Conservation (phyloP, 2,797 vertebrate species). For the Heteromormyrus szaboi region DNA sequence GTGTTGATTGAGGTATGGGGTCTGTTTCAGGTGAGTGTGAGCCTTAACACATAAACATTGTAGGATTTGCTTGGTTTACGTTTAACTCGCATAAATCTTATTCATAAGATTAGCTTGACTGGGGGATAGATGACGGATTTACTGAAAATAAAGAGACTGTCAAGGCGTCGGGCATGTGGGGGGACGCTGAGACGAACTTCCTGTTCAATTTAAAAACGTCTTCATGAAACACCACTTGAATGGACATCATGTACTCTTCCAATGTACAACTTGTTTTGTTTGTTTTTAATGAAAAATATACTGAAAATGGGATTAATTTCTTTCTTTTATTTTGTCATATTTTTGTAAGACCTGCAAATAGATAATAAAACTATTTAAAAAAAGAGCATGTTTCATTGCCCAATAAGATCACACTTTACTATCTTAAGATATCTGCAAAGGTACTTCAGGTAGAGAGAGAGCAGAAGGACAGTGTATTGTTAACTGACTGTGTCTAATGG, state of each 20-base stretch:
- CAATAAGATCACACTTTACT: neutral
- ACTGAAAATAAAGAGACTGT: neutral
- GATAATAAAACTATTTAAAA: constrained; percentile 75
- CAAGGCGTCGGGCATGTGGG: neutral
- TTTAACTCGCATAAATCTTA: constrained; percentile 7
- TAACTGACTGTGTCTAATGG: neutral
- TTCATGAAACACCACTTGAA: constrained; percentile 47
- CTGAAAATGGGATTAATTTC: constrained; percentile 77
- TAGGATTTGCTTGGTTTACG: constrained; percentile 7
- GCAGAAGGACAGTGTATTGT: neutral
- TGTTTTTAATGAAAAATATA: constrained; percentile 58
- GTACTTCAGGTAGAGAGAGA: neutral
- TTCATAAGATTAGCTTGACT: constrained; percentile 11
- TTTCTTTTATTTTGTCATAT: constrained; percentile 99
- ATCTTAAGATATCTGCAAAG: neutral
- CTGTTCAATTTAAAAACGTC: constrained; percentile 45
- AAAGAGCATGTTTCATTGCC: constrained; percentile 37
- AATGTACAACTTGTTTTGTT: constrained; percentile 51
- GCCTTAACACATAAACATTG: constrained; percentile 17
- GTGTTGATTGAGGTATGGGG: neutral
- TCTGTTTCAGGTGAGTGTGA: neutral
- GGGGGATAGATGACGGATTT: neutral
- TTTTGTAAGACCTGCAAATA: constrained; percentile 98
- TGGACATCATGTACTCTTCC: constrained; percentile 58
- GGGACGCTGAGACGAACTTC: constrained; percentile 38